Evolutionary conservation across 2,113 vertebrate genomes (phyloP).

Genomic region (Anguilla rostrata): DNA sequence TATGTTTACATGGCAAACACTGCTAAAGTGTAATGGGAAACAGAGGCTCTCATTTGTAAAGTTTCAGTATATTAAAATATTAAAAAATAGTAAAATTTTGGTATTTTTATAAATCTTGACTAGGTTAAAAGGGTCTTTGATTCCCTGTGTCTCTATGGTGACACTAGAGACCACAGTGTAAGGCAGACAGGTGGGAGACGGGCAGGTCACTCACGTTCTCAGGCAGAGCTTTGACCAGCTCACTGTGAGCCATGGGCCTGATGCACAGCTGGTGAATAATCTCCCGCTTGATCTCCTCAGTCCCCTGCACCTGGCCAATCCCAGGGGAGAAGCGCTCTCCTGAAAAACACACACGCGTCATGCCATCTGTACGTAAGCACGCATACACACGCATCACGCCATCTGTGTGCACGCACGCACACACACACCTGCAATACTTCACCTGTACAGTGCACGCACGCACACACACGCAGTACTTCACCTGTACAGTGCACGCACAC

Average conservation of each 20-base stretch:
- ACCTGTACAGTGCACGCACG: too few species aligned
- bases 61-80: too few species aligned
- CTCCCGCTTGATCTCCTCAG: conserved; percentile 89
- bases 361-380: neutral
- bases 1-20: too few species aligned
- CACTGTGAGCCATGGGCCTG: conserved; percentile 95
- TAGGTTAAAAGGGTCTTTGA: too few species aligned
- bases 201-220: conserved; percentile 83
- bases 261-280: conserved; percentile 96
- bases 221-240: conserved; percentile 91
- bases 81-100: too few species aligned
- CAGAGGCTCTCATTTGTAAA: too few species aligned
- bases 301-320: conserved; percentile 82
- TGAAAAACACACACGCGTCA: conserved; percentile 51
- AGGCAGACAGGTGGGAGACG: neutral
- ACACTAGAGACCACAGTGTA: too few species aligned
- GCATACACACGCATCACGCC: neutral
- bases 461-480: neutral
- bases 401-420: neutral
- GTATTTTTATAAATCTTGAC: too few species aligned
- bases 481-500: too few species aligned
- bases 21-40: too few species aligned
- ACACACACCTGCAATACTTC: neutral
- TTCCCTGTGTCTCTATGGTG: too few species aligned
- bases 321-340: conserved; percentile 89